Percentiles rank a stretch among this genome's conserved stretches.
These are phyloP conservation scores for Tineola bisselliella DNA, from an alignment of 2,888 invertebrate species.

Conservation along the genomic window DNA sequence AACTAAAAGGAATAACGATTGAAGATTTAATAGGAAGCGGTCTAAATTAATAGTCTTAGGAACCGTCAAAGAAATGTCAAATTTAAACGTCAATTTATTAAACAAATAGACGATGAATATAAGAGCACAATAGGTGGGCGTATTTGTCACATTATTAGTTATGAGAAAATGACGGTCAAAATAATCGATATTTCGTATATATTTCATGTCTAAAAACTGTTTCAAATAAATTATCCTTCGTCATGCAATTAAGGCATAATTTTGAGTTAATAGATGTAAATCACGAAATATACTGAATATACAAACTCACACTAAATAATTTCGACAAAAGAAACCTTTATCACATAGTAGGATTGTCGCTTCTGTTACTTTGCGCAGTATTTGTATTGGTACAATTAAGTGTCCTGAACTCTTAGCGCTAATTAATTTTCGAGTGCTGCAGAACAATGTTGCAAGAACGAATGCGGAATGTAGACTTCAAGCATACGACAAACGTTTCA, in stretches of 20 bases:
- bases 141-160: background rate
- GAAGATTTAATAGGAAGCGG: background rate
- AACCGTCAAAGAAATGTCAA: background rate
- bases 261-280: slow-evolving; percentile 17
- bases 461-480: no score
- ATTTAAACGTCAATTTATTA: background rate
- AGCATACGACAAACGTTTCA: no score
- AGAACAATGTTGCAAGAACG: no score
- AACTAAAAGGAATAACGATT: no score
- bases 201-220: slow-evolving; percentile 16
- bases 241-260: slow-evolving; percentile 20
- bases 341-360: no score
- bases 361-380: no score
- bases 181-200: slow-evolving; percentile 13
- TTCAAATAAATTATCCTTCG: slow-evolving; percentile 17
- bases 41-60: background rate
- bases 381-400: no score
- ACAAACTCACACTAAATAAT: slow-evolving; percentile 10
- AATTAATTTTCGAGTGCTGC: no score
- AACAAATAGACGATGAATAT: background rate
- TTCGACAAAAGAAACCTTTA: background rate
- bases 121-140: background rate
- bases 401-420: no score
- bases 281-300: slow-evolving; percentile 13
- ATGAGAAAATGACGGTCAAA: slow-evolving; percentile 7